Evolutionary conservation across 2,888 invertebrate species (phyloP).

Genomic region (Eudemis profundana): DNA sequence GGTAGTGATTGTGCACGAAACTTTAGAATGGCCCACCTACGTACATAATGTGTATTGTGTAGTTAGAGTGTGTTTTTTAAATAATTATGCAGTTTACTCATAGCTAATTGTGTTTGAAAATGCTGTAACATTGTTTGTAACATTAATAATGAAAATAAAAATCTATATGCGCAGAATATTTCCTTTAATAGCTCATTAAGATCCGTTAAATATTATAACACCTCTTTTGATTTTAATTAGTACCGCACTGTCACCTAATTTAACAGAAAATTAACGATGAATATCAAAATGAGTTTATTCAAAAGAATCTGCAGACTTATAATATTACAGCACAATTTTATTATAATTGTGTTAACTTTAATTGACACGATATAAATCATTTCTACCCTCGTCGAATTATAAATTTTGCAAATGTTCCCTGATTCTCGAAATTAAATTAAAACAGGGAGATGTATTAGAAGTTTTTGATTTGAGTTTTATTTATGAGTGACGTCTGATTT

Average conservation of each 20-base stretch:
- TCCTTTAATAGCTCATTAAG: background rate
- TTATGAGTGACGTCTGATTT: constrained; percentile 22
- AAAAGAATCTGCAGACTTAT: constrained; percentile 9
- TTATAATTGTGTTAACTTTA: constrained; percentile 33
- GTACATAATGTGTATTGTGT: no score
- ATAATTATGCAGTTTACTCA: no score
- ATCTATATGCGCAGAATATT: no score
- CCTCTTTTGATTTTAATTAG: background rate
- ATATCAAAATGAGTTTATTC: constrained; percentile 19
- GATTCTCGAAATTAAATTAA: constrained; percentile 22
- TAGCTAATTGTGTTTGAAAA: no score
- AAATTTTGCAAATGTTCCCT: constrained; percentile 18
- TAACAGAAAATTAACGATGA: constrained; percentile 9
- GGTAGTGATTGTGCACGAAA: no score
- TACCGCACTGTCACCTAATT: background rate
- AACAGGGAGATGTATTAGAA: constrained; percentile 13
- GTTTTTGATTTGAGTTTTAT: constrained; percentile 27
- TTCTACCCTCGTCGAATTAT: constrained; percentile 35
- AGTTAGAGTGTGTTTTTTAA: no score
- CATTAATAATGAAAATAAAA: no score
- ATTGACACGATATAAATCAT: constrained; percentile 40
- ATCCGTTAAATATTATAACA: background rate
- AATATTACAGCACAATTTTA: no score
- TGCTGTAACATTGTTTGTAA: no score
- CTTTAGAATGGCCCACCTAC: no score